These are phyloP conservation scores for Crepidodera aurea DNA, from an alignment of 2,888 invertebrate genomes.

Conservation along the genomic window DNA sequence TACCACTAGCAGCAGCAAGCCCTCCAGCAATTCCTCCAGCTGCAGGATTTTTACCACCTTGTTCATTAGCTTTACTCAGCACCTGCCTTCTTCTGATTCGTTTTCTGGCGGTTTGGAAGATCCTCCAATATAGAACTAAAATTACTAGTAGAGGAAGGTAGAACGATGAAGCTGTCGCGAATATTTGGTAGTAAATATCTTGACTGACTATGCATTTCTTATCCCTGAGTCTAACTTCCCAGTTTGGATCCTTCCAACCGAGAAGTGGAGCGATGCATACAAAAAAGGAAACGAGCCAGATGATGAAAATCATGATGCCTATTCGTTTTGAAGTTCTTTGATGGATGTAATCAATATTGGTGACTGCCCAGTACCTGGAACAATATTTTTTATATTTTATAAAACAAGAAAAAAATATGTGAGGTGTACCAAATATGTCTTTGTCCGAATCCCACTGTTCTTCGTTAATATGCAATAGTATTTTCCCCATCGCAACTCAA, in stretches of 20 bases:
- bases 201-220: constrained; percentile 84
- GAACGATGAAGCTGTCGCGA: constrained; percentile 90
- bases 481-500: too few species aligned
- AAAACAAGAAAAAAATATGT: too few species aligned
- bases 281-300: constrained; percentile 84
- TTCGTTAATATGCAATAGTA: too few species aligned
- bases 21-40: constrained; percentile 62
- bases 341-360: constrained; percentile 75
- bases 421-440: too few species aligned
- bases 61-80: constrained; percentile 59
- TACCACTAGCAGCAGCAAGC: constrained; percentile 74
- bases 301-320: constrained; percentile 81
- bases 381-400: too few species aligned
- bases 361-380: constrained; percentile 42
- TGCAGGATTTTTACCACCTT: constrained; percentile 59
- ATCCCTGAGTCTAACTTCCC: constrained; percentile 69
- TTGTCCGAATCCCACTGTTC: too few species aligned
- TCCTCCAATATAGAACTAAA: constrained; percentile 89
- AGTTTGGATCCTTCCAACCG: constrained; percentile 80
- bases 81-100: constrained; percentile 78
- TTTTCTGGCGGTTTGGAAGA: constrained; percentile 87
- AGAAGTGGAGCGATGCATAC: constrained; percentile 89
- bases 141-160: constrained; percentile 88
- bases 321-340: constrained; percentile 80
- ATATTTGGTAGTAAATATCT: constrained; percentile 84